A percentile compares a stretch with the other conserved stretches of the same genome.
Conservation (phyloP, 2,888 invertebrate genomes). For the Ceratothoa steindachneri region DNA sequence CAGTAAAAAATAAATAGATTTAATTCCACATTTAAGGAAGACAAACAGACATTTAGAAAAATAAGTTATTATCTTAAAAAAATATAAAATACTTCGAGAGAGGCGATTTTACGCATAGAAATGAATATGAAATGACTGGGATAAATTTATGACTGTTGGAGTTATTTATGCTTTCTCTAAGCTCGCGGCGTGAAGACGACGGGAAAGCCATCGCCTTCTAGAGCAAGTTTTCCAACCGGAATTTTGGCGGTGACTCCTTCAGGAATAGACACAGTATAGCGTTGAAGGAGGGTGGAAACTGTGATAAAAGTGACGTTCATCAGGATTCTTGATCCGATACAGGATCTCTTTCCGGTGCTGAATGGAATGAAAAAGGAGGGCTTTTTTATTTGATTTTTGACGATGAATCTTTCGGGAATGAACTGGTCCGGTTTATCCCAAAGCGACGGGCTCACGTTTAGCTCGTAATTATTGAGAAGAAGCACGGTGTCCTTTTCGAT, state of each 20-base stretch:
- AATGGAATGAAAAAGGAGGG: slow-evolving; percentile 77
- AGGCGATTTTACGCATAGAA: neutral
- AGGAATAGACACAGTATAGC: slow-evolving; percentile 35
- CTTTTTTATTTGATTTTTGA: slow-evolving; percentile 58
- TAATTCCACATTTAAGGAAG: too few relatives aligned
- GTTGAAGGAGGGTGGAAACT: slow-evolving; percentile 34
- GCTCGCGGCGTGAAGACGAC: slow-evolving; percentile 27
- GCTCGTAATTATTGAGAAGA: slow-evolving; percentile 76
- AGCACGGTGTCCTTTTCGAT: slow-evolving; percentile 74
- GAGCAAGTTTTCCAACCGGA: slow-evolving; percentile 36
- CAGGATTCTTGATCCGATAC: slow-evolving; percentile 75
- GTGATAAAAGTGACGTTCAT: slow-evolving; percentile 42
- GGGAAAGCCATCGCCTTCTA: slow-evolving; percentile 36
- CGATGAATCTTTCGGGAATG: slow-evolving; percentile 70
- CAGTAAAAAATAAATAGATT: too few relatives aligned
- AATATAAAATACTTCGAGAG: slow-evolving; percentile 2
- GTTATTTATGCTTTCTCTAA: neutral
- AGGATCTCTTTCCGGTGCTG: slow-evolving; percentile 79
- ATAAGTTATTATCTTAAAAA: neutral
- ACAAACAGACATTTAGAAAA: too few relatives aligned
- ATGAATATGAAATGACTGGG: neutral
- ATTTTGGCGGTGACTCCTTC: slow-evolving; percentile 23
- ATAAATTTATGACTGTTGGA: neutral
- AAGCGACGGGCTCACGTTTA: slow-evolving; percentile 68
- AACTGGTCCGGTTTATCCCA: slow-evolving; percentile 71